Evolutionary conservation across 2,113 vertebrate genomes (phyloP), one percentile per base, ranked within the genome.

Genomic region (Alethe castanea): DNA sequence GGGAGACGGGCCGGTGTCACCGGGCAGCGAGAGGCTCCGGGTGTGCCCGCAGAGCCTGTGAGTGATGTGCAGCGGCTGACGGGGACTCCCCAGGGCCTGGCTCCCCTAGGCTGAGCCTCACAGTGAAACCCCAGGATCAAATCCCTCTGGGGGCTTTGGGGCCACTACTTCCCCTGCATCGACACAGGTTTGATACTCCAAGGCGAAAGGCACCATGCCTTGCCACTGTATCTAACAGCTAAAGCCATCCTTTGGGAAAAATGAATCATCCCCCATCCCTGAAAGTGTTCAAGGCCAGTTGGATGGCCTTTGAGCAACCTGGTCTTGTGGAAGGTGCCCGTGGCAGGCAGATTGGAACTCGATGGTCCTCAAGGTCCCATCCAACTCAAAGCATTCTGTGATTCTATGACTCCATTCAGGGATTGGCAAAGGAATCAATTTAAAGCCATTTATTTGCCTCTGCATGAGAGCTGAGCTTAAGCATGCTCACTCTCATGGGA

Each of bases 161-260:
- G 9, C 12, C 3, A 0, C 59, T 9, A 1, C 5, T 53, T 38
- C 4, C 17, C 11, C 7, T 8, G 23, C 8, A 2, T 38, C 36
- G 4, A 5, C 15, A 3, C 0, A 5, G 18, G 10, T 38, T 31
- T 59, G 62, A 12, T 18, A 7, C 4, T 40, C 38, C 1, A 3
- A 67, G n/a, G 66, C 19, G 29, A n/a, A 35, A 14, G 22, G 9
- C 20, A 23, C 8, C 15, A 1, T 1, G 4, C 52, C 25, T n/a
- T 67, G 33, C n/a, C 5, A 1, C 36, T n/a, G 12, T 29, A 25
- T 48, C 35, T 5, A 7, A 22, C 6, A 62, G 31, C 24, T 59
- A 17, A 61, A 40, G 14, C 18, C 52, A 16, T 71, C 16, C 42
- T 15, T 42, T 20, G 22, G 40, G 56, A 66, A 19, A 81, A 78